phyloP scores from a whole-genome alignment of 2,113 vertebrate species.

The Cynoglossus semilaevis region DNA sequence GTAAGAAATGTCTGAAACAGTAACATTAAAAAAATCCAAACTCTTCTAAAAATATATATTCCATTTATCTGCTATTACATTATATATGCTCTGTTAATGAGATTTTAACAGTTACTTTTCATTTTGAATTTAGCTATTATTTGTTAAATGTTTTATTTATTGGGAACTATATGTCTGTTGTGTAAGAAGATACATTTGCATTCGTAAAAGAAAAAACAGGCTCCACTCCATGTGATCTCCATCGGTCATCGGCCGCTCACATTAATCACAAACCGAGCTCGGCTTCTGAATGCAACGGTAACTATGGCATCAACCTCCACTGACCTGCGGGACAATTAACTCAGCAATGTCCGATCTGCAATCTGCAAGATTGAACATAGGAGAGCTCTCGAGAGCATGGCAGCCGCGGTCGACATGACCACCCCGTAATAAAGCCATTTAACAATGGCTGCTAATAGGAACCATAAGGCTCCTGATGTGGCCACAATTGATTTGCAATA shows the following conservation, averaged over 20 bases:
- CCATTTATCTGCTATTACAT: too few species aligned
- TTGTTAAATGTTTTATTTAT: too few species aligned
- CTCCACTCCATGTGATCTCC: neutral
- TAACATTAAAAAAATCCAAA: too few species aligned
- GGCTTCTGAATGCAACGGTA: conserved; percentile 16
- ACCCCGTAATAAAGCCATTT: conserved; percentile 48
- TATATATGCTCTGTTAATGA: too few species aligned
- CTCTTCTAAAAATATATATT: too few species aligned
- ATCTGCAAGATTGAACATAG: conserved; percentile 7
- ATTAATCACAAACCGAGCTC: conserved; percentile 4
- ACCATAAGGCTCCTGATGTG: conserved; percentile 55
- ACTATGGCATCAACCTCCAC: conserved; percentile 41
- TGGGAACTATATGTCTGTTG: too few species aligned
- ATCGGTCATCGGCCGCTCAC: neutral
- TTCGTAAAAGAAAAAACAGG: conserved; percentile 3
- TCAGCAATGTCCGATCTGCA: conserved; percentile 45
- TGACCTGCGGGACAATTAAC: conserved; percentile 50
- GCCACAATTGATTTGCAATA: conserved; percentile 66
- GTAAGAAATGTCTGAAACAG: too few species aligned
- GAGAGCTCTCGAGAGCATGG: conserved; percentile 20
- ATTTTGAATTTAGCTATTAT: too few species aligned
- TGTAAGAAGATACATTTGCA: neutral
- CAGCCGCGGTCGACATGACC: conserved; percentile 18
- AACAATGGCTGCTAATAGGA: conserved; percentile 48
- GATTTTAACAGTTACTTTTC: too few species aligned